Conservation (phyloP, 2,888 invertebrate species). For the Anarsia innoxiella region DNA sequence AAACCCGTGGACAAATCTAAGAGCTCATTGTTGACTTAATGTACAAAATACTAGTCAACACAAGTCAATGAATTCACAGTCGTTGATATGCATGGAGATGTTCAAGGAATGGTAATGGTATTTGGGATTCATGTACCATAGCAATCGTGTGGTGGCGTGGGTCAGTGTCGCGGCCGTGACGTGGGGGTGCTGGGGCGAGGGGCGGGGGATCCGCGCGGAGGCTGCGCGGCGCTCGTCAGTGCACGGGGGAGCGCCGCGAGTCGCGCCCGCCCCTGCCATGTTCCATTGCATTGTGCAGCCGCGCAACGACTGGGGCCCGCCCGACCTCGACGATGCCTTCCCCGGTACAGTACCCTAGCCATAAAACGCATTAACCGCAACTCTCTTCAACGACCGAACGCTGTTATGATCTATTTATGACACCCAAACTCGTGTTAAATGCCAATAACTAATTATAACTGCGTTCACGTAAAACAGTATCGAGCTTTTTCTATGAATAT, state of each 20-base stretch:
- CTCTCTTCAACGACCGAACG: background rate
- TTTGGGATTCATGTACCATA: background rate
- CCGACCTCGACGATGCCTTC: constrained; percentile 82
- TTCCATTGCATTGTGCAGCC: constrained; percentile 90
- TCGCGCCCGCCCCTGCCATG: constrained; percentile 63
- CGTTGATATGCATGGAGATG: too few relatives aligned
- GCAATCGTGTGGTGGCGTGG: constrained; percentile 1
- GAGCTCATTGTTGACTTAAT: too few relatives aligned
- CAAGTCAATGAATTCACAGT: too few relatives aligned
- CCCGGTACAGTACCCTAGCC: constrained; percentile 75
- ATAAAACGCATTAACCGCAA: background rate
- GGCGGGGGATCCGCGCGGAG: constrained; percentile 25
- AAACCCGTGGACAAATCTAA: too few relatives aligned
- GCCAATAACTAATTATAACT: constrained; percentile 44
- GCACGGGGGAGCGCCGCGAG: constrained; percentile 27
- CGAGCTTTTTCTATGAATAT: constrained; percentile 19
- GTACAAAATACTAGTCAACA: too few relatives aligned
- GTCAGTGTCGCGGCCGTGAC: constrained; percentile 15
- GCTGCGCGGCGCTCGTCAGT: constrained; percentile 29
- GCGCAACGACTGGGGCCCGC: constrained; percentile 83
- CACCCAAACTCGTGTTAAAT: constrained; percentile 28
- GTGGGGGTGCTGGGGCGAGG: constrained; percentile 19
- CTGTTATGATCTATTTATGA: constrained; percentile 30
- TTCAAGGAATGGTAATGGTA: background rate
- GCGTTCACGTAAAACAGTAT: constrained; percentile 21